Evolutionary conservation across 2,797 vertebrate genomes (phyloP), one percentile per base, ranked within the genome.

Genomic region (Trichosurus vulpecula): DNA sequence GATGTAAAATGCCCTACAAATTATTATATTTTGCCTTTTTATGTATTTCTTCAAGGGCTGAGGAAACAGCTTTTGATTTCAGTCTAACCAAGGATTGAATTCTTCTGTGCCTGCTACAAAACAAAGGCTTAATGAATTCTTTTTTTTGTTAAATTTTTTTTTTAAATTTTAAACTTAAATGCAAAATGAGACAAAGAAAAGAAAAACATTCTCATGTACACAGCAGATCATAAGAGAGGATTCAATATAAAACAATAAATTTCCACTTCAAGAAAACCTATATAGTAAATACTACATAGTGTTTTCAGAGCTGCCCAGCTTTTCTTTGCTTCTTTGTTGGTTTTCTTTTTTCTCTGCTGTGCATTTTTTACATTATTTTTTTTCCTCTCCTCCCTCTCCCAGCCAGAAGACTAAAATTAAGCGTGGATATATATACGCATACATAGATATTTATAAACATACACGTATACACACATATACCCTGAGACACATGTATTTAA

Each of bases 61-160:
- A 54, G 66, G 91, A 93, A 95, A 93, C 19, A 25, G 47, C 66
- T 47, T 81, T 41, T 47, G n/a, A 81, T 81, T 81, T 41, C n/a
- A 47, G 19, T 22, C 6, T 81, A 81, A 25, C n/a, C n/a, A 81
- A 81, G 19, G 19, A 81, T 10, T 41, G 66, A 81, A 81, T 10
- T 81, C 6, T 74, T 74, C 4, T 81, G 41, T 41, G n/a, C 4
- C 66, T 74, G 16, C n/a, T 74, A 41, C 66, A 74, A 74, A 74
- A 19, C 27, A 74, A 74, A 6, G 66, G n/a, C 16, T 41, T 74
- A 74, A 74, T 41, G 19, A 74, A 22, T 19, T 41, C 35, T 56
- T 57, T 61, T 61, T 35, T 14, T 35, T 0, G 11, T 4, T 16
- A n/a, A 61, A 29, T n/a, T n/a, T 35, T 61, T 61, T 66, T n/a